Percentiles rank a stretch among this genome's conserved stretches.
Conservation (phyloP, 2,113 vertebrate species). For the Carassius auratus region DNA sequence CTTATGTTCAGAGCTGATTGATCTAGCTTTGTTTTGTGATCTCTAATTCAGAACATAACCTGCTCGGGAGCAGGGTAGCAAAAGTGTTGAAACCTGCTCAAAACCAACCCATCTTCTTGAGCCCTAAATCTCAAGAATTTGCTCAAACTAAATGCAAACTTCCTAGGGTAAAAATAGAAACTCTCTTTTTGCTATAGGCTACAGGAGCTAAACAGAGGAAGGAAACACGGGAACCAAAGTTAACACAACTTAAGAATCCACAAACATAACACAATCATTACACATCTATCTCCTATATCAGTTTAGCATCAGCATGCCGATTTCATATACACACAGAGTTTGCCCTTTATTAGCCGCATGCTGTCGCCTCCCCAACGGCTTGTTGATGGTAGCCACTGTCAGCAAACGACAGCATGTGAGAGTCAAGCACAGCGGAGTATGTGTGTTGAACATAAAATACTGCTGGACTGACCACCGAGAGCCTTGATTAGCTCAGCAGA, state of each 20-base stretch:
- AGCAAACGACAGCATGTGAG: not conserved
- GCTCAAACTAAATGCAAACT: too few species aligned
- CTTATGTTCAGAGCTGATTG: too few species aligned
- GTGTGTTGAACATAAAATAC: constrained; percentile 10
- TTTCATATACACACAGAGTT: not conserved
- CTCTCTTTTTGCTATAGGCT: too few species aligned
- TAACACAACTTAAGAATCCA: too few species aligned
- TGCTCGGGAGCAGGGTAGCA: too few species aligned
- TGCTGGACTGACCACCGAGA: not conserved
- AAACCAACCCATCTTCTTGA: too few species aligned
- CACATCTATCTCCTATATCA: not conserved
- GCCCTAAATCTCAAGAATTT: too few species aligned
- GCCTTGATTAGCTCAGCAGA: constrained; percentile 37
- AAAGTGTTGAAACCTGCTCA: too few species aligned
- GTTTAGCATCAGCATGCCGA: not conserved
- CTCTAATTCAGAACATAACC: too few species aligned
- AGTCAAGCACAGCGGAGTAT: not conserved
- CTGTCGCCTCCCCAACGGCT: not conserved
- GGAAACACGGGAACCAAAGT: not conserved
- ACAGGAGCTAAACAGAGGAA: not conserved
- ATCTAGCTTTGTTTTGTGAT: too few species aligned
- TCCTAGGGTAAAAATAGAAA: too few species aligned
- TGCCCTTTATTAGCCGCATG: not conserved
- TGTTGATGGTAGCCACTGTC: not conserved
- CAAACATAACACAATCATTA: too few species aligned